Base-by-base conservation (phyloP, 1,140 invertebrate species). In the Plutomurus gul region DNA sequence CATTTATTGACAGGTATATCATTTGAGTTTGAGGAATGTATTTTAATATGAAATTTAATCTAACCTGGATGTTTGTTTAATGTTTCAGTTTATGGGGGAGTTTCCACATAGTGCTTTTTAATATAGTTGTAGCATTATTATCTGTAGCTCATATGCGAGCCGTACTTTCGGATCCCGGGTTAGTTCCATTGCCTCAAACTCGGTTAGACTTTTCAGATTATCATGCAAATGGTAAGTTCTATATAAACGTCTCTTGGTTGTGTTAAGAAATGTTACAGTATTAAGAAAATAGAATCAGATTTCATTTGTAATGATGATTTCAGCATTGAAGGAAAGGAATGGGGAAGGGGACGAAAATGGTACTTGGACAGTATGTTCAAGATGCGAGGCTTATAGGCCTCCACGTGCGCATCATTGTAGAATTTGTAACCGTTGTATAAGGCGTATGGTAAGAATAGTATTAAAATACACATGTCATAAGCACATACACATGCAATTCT, bases 331-430 rank as follows among this genome's bases (percentile, higher is more conserved):
- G 22, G 39, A 75, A 79, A 76, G 39, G 43, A 82, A 51, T 3
- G 74, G 43, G 20, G 47, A 75, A 20, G 49, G 39, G 13, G 49
- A 78, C 27, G 80, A 85, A 11, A 89, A 90, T 72, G 91, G 90
- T 85, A 93, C 95, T 83, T 96, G 94, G 94, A 95, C 93, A 36
- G 90, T 95, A 8, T 97, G 95, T 85, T 91, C 91, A 16, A 88
- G 92, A 39, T 97, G 95, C 85, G 92, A 94, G 87, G 93, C 92
- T 8, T 95, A 94, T 85, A 87, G 94, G 73, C 95, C 95, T 37
- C 93, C 93, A 16, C 86, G 93, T 83, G 93, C 95, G 39, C 94
- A 96, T 87, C 95, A 97, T 86, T 97, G 95, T 87, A 89, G 94
- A 80, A 93, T 96, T 84, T 97, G 95, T 86, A 91, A 93, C 85